These are phyloP conservation scores for Colostygia pectinataria DNA, from an alignment of 2,888 invertebrate species.

Conservation along the genomic window DNA sequence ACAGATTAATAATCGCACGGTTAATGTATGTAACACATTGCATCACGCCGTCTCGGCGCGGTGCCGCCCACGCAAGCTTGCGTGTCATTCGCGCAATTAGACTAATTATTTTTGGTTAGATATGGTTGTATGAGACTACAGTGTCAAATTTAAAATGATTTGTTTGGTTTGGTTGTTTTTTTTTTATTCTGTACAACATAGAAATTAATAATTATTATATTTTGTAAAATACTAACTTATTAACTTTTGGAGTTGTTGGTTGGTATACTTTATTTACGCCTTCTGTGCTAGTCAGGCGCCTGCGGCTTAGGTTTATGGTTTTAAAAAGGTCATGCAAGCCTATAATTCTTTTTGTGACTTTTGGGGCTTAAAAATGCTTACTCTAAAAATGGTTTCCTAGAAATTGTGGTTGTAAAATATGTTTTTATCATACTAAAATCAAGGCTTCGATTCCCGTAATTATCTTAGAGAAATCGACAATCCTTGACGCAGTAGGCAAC, in stretches of 20 bases:
- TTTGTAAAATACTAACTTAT: no score
- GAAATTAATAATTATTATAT: neutral
- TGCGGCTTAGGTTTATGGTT: no score
- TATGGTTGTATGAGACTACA: slow-evolving; percentile 39
- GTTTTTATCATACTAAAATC: neutral
- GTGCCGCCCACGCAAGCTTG: slow-evolving; percentile 51
- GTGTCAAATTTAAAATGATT: slow-evolving; percentile 33
- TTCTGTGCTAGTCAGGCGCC: no score
- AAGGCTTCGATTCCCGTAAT: neutral
- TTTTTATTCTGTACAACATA: neutral
- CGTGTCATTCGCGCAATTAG: slow-evolving; percentile 70
- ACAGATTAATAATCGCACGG: slow-evolving; percentile 57
- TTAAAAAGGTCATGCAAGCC: no score
- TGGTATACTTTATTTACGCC: no score
- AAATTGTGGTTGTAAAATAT: neutral
- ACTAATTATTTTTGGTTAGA: slow-evolving; percentile 63
- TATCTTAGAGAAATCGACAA: neutral
- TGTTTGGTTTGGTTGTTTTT: slow-evolving; percentile 26
- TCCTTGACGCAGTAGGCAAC: neutral
- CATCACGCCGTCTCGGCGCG: slow-evolving; percentile 45
- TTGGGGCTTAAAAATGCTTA: no score
- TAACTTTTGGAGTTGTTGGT: no score
- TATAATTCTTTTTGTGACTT: no score
- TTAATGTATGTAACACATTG: slow-evolving; percentile 49
- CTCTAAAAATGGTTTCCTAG: neutral